Conservation (phyloP, 1,140 invertebrate species). For the Scaptomyza montana region DNA sequence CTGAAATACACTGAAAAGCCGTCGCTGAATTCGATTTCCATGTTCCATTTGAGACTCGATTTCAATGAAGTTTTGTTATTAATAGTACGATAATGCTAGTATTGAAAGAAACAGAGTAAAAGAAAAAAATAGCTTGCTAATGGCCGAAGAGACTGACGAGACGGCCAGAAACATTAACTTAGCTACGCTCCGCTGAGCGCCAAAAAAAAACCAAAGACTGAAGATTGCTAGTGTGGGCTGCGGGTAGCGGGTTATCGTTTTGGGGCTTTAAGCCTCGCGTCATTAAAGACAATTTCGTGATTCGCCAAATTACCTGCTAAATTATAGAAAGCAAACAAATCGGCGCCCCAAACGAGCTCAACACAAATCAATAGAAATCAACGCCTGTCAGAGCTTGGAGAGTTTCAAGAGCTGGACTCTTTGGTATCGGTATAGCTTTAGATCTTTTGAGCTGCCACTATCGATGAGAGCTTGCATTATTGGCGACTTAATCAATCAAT, state of each 20-base stretch:
- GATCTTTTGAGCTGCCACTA: conserved; percentile 23
- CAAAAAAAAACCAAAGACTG: conserved; percentile 43
- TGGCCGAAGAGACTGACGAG: conserved; percentile 41
- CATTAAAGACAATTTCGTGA: conserved; percentile 82
- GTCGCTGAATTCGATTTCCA: conserved; percentile 9
- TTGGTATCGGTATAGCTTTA: not conserved
- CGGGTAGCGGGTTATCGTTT: conserved; percentile 8
- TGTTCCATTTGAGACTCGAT: conserved; percentile 42
- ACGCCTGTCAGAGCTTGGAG: conserved; percentile 62
- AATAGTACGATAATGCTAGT: conserved; percentile 6
- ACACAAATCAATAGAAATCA: conserved; percentile 79
- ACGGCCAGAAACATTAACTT: conserved; percentile 71
- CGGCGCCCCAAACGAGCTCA: conserved; percentile 39
- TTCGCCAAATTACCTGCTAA: conserved; percentile 81
- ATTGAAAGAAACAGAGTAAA: conserved; percentile 17
- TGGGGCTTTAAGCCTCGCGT: conserved; percentile 48
- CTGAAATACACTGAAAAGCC: conserved; percentile 8
- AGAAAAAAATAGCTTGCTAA: conserved; percentile 46
- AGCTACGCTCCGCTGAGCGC: conserved; percentile 65
- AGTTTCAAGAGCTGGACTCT: conserved; percentile 21
- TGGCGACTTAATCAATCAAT: conserved; percentile 82
- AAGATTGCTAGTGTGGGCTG: conserved; percentile 15
- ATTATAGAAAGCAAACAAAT: conserved; percentile 80
- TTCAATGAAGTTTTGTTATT: conserved; percentile 23
- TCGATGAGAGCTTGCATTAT: conserved; percentile 51